Evolutionary conservation across 2,797 vertebrate species (phyloP), one percentile per base, ranked within the genome.

Genomic region (Myripristis murdjan): DNA sequence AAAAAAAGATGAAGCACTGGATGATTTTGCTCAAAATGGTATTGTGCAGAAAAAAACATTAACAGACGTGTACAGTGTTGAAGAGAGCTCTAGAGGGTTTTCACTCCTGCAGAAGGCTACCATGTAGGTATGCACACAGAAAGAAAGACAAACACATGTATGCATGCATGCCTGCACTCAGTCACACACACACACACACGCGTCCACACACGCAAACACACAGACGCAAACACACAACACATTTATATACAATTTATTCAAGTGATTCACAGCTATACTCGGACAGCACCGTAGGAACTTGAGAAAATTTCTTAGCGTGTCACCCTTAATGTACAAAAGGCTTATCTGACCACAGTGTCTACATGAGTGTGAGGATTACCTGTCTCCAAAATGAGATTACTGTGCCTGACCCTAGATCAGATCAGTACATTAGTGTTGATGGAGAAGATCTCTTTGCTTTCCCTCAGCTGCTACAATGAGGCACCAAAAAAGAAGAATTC

Each of bases 1-100:
- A 46, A 51, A 53, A 60, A 61, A 61, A n/a, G 23, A 18, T 43
- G 47, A 70, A 59, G 46, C n/a, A 7, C 43, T 57, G 61, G 52
- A 52, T 58, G 18, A 51, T 58, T 57, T 43, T 24, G 56, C 26
- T 57, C 35, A 33, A 64, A 51, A 56, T 8, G n/a, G 41, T 33
- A 24, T 37, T 31, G 52, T 31, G 33, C 31, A n/a, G 31, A 47
- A 15, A n/a, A 33, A 39, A 24, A 47, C 4, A 26, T n/a, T 14
- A 47, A 31, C 39, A 11, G 20, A n/a, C 37, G 9, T 9, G 18
- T 16, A 43, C 47, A 20, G 35, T 54, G 37, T 64, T 31, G 61
- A 28, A 41, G 11, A 43, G 2, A 44, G n/a, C 8, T 12, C 24
- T 18, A 23, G 20, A 15, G 11, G 15, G 20, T 72, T 53, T 57